phyloP scores from a whole-genome alignment of 2,113 vertebrate species.

The Meleagris gallopavo region DNA sequence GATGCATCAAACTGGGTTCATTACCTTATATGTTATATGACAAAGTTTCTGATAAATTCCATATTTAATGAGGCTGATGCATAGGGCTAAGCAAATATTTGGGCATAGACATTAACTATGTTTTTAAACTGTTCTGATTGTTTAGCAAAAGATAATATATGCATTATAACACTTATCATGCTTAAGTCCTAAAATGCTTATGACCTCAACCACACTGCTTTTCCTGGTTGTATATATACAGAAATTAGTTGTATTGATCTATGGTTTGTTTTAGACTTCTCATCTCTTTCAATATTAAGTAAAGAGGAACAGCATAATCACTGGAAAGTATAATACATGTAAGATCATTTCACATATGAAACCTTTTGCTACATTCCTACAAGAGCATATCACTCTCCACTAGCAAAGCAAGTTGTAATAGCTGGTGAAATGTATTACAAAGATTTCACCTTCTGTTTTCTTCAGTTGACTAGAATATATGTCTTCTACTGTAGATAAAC shows the following conservation, averaged over 20 bases:
- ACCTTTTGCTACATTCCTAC: neutral
- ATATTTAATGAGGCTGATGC: neutral
- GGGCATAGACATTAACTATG: neutral
- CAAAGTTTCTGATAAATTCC: neutral
- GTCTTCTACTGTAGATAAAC: neutral
- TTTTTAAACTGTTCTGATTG: neutral
- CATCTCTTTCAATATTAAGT: neutral
- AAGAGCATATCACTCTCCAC: neutral
- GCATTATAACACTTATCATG: neutral
- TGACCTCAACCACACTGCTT: neutral
- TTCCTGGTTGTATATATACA: neutral
- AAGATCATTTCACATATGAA: neutral
- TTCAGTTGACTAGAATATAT: neutral
- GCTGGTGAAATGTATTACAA: neutral
- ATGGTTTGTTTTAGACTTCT: neutral
- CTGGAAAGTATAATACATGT: neutral
- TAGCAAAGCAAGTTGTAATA: neutral
- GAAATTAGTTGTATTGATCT: neutral
- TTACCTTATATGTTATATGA: neutral
- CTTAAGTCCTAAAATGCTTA: neutral
- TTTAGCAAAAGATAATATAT: neutral
- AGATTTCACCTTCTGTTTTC: neutral
- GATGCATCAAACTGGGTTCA: neutral
- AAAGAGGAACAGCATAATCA: neutral
- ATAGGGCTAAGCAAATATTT: neutral